Evolutionary conservation across 2,888 invertebrate genomes (phyloP), one percentile per base, ranked within the genome.

Genomic region (Drosophila eohydei): DNA sequence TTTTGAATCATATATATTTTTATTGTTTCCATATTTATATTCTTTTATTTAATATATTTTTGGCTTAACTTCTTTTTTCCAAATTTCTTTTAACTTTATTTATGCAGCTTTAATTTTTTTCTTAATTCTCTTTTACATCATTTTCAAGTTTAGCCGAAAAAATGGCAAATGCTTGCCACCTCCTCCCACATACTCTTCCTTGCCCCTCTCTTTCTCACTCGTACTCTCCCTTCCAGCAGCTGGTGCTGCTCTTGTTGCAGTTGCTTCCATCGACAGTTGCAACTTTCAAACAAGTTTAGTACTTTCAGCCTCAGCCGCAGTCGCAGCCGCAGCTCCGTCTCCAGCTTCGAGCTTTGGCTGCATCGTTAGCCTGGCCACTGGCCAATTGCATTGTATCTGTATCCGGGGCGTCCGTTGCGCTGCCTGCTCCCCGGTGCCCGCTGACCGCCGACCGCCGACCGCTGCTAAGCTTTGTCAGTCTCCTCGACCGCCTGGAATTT

Each of bases 201-300:
- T 11, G 11, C 9, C 34, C 32, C 48, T 2, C n/a, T 46, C 8
- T 14, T 3, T 11, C 11, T 28, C n/a, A 21, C 44, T 44, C 12
- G 5, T 11, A 8, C 26, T 3, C 16, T 30, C 6, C 9, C 21
- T 8, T 26, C 21, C 26, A 14, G 14, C 21, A 4, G 54, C 52
- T 30, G 54, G 59, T 54, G 57, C 48, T 54, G 63, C 68, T 36
- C 46, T 56, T 43, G 63, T 44, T 66, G 65, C 63, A 60, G 65
- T 77, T 48, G 67, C 54, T 48, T 57, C 75, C 75, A 63, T 71
- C 67, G 74, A 68, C 83, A 74, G 81, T 83, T 80, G 83, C 83
- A 84, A 84, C 86, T 84, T 84, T 84, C 84, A 84, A 84, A 84
- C 84, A 82, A 83, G 84, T 84, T 84, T 84, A 74, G 78, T 74